Evolutionary conservation across 2,888 invertebrate genomes (phyloP).

Genomic region (Conomelus anceps): DNA sequence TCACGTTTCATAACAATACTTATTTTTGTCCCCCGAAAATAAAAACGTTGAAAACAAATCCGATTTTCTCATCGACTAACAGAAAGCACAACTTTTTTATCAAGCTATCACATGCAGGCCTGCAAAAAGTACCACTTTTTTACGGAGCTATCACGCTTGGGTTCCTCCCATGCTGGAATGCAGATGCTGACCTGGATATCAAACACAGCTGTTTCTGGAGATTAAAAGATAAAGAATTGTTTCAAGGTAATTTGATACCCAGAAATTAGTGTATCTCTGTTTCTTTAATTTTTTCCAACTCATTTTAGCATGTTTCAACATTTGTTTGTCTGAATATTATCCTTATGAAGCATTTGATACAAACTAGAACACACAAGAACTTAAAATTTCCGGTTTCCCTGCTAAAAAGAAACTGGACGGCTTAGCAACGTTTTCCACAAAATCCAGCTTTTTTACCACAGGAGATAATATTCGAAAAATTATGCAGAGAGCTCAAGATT

Average conservation of each 20-base stretch:
- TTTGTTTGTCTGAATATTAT: not conserved
- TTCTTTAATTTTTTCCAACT: not conserved
- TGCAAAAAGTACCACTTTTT: not conserved
- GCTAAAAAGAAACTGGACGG: not conserved
- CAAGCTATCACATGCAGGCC: not conserved
- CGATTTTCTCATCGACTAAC: not conserved
- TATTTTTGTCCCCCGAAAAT: too few relatives aligned
- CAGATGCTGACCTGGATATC: not conserved
- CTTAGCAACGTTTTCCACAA: not conserved
- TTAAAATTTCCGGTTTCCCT: not conserved
- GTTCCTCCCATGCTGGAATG: too few relatives aligned
- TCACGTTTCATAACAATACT: too few relatives aligned
- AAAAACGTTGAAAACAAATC: not conserved
- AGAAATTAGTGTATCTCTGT: not conserved
- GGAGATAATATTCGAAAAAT: not conserved
- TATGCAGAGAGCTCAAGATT: too few relatives aligned
- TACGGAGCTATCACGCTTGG: not conserved
- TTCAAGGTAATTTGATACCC: not conserved
- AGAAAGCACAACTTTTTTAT: not conserved
- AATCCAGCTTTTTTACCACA: not conserved
- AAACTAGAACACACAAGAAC: not conserved
- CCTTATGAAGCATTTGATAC: not conserved
- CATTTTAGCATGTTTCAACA: not conserved
- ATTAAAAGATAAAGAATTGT: not conserved
- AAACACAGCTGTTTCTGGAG: not conserved